Evolutionary conservation across 2,888 invertebrate genomes (phyloP), one percentile per base, ranked within the genome.

Genomic region (Caprella mutica): DNA sequence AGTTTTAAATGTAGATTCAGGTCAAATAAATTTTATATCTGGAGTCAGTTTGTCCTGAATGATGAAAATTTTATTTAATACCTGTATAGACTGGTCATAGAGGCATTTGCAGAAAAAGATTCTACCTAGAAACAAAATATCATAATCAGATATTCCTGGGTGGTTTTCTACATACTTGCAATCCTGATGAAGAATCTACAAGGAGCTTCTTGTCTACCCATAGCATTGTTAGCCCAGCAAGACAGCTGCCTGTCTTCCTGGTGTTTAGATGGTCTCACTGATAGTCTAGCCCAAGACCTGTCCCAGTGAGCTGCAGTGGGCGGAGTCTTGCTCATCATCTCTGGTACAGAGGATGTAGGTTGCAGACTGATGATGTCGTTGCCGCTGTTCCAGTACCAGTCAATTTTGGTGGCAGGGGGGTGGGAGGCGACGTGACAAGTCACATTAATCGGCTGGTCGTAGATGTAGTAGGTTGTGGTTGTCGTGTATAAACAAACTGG

Each of bases 391-490:
- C 64, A 64, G 43, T 56, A 59, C 60, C 60, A 60, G 26, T 58
- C 55, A 19, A 60, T 60, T 17, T 44, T 35, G 3, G 42, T 44
- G 12, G 59, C 64, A 5, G 58, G 52, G 3, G 64, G 64, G 46
- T 55, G 59, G 6, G 64, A 60, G 12, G 64, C 46, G 26, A 64
- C 60, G 35, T 55, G 40, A 51, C 64, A 64, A 3, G 60, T 64
- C 29, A 64, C 60, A 56, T 64, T 64, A 54, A 64, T 64, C 23
- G 64, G 58, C 33, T 64, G 55, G 51, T 64, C 64, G 56, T 64
- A 64, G 50, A 64, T 64, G 55, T 58, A 64, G 50, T 58, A 64
- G 17, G 64, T 64, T n/a, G 64, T 64, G 4, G 64, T 59, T 6
- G 64, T 58, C 14, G 48, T 19, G 14, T 55, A 60, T 33, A 44